Base-by-base conservation (phyloP, 2,888 invertebrate species). In the Plagodis dolabraria region DNA sequence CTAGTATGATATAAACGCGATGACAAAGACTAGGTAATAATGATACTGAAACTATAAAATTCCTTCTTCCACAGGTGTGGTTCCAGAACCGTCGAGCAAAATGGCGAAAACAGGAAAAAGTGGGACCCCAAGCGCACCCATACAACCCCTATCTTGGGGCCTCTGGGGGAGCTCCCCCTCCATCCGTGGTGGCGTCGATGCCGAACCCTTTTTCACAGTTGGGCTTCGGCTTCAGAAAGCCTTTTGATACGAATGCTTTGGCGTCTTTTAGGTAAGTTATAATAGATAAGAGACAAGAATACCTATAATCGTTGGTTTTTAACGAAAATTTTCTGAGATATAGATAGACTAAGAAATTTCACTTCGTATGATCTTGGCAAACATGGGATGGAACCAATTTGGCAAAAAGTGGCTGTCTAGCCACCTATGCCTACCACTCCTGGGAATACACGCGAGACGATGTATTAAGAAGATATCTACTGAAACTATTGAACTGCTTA, bases 41-140 rank as follows among this genome's bases (percentile, higher is more conserved):
- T 22, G 22, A 22, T 1, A 46, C 45, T 9, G 5, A 7, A 33
- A 33, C n/a, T 33, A 5, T 33, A 10, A 8, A 9, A 22, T 36
- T 38, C 43, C 12, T 55, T 82, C 72, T 83, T 75, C 94, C 93
- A 0, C 94, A 98, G 98, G 98, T 98, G 6, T 98, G 98, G 98
- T 98, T 98, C 86, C 98, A 98, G 93, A 98, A 98, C 85, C 94
- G 98, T 0, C 94, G 98, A 44, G 98, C 98, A 48, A 98, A 98
- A 89, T 98, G 98, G 98, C 94, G 98, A 44, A 98, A 98, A 80
- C 97, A 97, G 80, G 98, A 98, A 87, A 98, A 97, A 88, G 98
- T 98, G 59, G 98, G 98, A 0, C 98, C 98, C 0, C 96, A 97
- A 77, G 97, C 94, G 2, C 98, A 98, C 84, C 98, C 98, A 0